These are phyloP conservation scores for Rhopalosiphum nymphaeae DNA, from an alignment of 2,888 invertebrate species.

Conservation along the genomic window DNA sequence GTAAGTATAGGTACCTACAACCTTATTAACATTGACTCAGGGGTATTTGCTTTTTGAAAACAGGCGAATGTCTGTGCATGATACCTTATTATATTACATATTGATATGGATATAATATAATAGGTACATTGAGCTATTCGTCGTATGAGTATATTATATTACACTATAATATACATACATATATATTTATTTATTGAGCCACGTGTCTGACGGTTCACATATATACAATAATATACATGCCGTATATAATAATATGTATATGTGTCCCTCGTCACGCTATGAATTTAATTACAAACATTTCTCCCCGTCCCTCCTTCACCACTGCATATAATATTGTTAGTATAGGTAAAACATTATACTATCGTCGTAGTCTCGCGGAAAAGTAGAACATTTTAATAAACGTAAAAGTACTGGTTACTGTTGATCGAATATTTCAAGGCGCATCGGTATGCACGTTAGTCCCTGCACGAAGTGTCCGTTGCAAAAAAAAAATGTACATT, in stretches of 20 bases:
- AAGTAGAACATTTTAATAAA: background rate
- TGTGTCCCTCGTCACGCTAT: background rate
- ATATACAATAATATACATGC: background rate
- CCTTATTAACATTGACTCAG: background rate
- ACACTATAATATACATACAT: background rate
- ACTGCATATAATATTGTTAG: background rate
- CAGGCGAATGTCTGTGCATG: background rate
- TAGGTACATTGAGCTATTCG: background rate
- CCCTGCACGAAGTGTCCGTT: background rate
- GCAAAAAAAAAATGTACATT: background rate
- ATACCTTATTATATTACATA: background rate
- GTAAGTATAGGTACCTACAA: background rate
- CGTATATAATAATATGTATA: background rate
- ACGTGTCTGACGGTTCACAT: background rate
- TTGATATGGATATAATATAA: background rate
- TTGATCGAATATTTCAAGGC: slow-evolving; percentile 3
- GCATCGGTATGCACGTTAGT: background rate
- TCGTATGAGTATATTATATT: background rate
- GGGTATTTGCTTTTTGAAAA: slow-evolving; percentile 3
- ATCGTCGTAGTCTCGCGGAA: background rate
- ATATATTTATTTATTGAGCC: background rate
- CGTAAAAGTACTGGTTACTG: background rate
- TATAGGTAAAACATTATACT: background rate
- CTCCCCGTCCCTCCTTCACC: no score
- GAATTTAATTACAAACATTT: slow-evolving; percentile 23